Evolutionary conservation across 2,113 vertebrate species (phyloP), one percentile per base, ranked within the genome.

Genomic region (Passer domesticus): DNA sequence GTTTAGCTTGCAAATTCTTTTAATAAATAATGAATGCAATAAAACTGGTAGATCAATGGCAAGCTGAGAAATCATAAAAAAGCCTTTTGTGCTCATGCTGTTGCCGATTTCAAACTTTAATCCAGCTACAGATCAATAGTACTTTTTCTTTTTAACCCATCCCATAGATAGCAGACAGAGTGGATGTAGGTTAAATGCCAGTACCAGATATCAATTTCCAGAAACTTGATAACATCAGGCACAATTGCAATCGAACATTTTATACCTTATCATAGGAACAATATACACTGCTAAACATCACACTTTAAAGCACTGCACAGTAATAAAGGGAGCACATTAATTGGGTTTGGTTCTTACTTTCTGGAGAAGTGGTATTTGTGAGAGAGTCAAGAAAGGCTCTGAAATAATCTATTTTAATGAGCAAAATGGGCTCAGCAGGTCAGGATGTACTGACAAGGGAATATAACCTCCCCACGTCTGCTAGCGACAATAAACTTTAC

Each of bases 1-100:
- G 98, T 99, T 99, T 99, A 98, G 98, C 98, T 99, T 98, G 98
- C 98, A 98, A 98, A 98, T 98, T 99, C 98, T 98, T 98, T 98
- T 98, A 99, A 98, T 99, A 99, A 99, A 98, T 98, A 99, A 99
- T 99, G 98, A 99, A 98, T 98, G 98, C 98, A 98, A 98, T 98
- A 98, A 98, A 99, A 98, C 98, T 97, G 94, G 96, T 94, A 98
- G 98, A 98, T 99, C 98, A 99, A 99, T 99, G 97, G 98, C 97
- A 97, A 98, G 98, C 98, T 98, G 97, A 98, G 98, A 98, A 98
- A 98, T 98, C 97, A 98, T 99, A 97, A 98, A 98, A 97, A 97
- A 97, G 94, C 84, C 97, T 98, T 98, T 98, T 98, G 98, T 98
- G 97, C 97, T 97, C 95, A 89, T 87, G 96, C 96, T 96, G 94